Evolutionary conservation across 2,888 invertebrate species (phyloP), one percentile per base, ranked within the genome.

Genomic region (Lordiphosa andalusiaca): DNA sequence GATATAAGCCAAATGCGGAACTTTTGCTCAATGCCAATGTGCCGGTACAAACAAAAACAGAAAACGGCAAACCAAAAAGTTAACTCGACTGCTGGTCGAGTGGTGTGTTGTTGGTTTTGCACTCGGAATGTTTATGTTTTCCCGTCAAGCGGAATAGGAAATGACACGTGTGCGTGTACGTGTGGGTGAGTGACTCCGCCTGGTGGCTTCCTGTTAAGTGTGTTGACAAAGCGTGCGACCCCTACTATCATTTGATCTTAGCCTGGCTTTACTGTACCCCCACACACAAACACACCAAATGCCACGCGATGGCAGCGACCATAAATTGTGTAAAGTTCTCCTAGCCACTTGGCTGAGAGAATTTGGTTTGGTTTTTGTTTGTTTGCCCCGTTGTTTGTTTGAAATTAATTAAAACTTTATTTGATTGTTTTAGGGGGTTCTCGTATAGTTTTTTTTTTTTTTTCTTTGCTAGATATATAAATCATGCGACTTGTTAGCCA

Each of bases 331-430:
- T 36, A 65, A 71, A 81, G 62, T 73, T 81, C 69, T 48, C 9
- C 50, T 50, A 60, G 42, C 40, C 48, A 36, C 39, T 38, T 40
- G 44, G 36, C 50, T 58, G 53, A 49, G 59, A 35, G 48, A 47
- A 30, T 30, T 60, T 58, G 55, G 47, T 57, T 55, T 56, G 68
- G 55, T 63, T 69, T 63, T 75, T 73, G 56, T 46, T 61, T 62
- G 52, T 46, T 48, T 36, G 47, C 55, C 49, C 55, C 49, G 49
- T 41, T 60, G 67, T 67, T 64, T 63, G 84, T 81, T 81, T 77
- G 68, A 84, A 80, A 77, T 81, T 81, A 81, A 84, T 81, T 73
- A 81, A 81, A 84, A 81, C 60, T 81, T 80, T 81, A 71, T 72
- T 64, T 74, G 77, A 74, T 77, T 80, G 84, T 84, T 73, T 72